These are phyloP conservation scores for Corapipo altera DNA, from an alignment of 2,113 vertebrate species.

Conservation along the genomic window DNA sequence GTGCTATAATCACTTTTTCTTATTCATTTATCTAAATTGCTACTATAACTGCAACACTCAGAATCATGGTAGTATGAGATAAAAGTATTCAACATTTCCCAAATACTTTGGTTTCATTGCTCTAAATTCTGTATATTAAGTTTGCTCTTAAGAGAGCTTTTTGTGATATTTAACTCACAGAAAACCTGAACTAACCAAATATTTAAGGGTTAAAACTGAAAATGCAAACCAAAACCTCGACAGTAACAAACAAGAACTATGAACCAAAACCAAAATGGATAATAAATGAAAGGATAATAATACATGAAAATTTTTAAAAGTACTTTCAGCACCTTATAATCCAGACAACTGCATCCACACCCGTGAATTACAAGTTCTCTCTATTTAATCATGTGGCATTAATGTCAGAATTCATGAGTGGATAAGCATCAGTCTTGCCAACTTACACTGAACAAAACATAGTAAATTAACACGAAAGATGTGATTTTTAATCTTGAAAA, in stretches of 20 bases:
- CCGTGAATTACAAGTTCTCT: background rate
- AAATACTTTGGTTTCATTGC: background rate
- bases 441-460: background rate
- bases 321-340: background rate
- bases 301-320: background rate
- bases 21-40: background rate
- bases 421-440: background rate
- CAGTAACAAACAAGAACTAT: background rate
- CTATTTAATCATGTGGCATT: background rate
- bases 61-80: background rate
- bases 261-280: background rate
- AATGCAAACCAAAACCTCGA: background rate
- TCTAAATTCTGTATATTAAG: background rate
- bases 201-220: background rate
- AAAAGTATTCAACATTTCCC: background rate
- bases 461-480: background rate
- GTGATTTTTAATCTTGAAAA: background rate
- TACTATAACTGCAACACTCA: background rate
- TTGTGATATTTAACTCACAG: background rate
- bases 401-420: background rate
- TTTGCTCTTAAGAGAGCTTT: background rate
- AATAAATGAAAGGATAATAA: background rate
- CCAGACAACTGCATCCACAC: background rate
- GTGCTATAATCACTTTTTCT: background rate
- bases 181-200: background rate